These are phyloP conservation scores for Epinotia ramella DNA, from an alignment of 2,888 invertebrate genomes.

Conservation along the genomic window DNA sequence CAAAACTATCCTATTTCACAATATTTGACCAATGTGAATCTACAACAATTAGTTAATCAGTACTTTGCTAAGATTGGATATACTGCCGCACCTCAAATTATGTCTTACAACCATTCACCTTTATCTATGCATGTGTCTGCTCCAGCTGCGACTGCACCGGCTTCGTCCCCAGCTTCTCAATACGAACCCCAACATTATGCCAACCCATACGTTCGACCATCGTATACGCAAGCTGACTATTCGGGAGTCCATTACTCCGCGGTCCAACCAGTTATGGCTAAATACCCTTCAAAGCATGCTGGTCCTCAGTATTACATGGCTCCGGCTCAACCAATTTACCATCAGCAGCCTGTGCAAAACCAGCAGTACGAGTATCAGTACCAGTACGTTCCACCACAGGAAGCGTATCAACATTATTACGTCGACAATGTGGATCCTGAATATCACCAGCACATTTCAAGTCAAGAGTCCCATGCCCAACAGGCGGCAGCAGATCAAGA, in stretches of 20 bases:
- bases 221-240: constrained; percentile 75
- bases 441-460: constrained; percentile 61
- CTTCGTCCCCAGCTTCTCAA: constrained; percentile 51
- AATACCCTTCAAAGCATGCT: constrained; percentile 71
- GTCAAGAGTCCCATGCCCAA: constrained; percentile 53
- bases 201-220: constrained; percentile 71
- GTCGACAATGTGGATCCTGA: constrained; percentile 66
- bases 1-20: constrained; percentile 83
- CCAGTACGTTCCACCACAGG: constrained; percentile 65
- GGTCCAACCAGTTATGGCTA: constrained; percentile 81
- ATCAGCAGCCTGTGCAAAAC: constrained; percentile 66
- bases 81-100: constrained; percentile 73
- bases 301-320: constrained; percentile 65
- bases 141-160: constrained; percentile 44
- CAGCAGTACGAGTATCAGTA: constrained; percentile 73
- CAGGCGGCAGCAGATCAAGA: constrained; percentile 53
- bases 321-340: constrained; percentile 66
- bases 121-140: constrained; percentile 53
- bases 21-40: constrained; percentile 82
- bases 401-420: constrained; percentile 64
- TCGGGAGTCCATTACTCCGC: constrained; percentile 80
- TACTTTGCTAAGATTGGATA: constrained; percentile 81
- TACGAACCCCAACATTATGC: constrained; percentile 73
- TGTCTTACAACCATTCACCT: constrained; percentile 64
- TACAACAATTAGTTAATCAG: constrained; percentile 83